These are phyloP conservation scores for Orchesella flavescens DNA, from an alignment of 2,888 invertebrate species.

Conservation along the genomic window DNA sequence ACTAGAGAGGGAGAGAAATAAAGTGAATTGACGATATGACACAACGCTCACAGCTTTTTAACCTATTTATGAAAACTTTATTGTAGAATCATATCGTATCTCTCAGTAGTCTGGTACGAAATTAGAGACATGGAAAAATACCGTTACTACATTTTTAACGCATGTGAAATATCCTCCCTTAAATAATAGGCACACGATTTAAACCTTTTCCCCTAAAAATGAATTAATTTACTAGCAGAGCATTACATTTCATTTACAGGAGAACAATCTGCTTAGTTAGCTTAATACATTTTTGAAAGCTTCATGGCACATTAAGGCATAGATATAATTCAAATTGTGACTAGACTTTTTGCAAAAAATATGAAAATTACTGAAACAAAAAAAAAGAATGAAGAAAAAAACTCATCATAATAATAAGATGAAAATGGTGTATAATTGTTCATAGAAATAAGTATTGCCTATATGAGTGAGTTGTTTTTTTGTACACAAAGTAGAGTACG, in stretches of 20 bases:
- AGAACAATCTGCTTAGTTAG: neutral
- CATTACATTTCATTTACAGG: neutral
- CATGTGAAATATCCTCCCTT: neutral
- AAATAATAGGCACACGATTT: too few relatives aligned
- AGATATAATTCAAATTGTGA: too few relatives aligned
- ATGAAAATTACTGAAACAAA: constrained; percentile 13
- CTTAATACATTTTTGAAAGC: neutral
- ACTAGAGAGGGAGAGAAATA: neutral
- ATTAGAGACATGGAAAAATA: constrained; percentile 28
- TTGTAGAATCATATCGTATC: constrained; percentile 12
- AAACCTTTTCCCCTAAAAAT: constrained; percentile 6
- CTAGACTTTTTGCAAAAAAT: too few relatives aligned
- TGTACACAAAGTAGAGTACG: too few relatives aligned
- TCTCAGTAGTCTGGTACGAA: constrained; percentile 37
- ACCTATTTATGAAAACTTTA: constrained; percentile 56
- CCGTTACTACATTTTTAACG: neutral
- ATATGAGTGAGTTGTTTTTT: neutral
- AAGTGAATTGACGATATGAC: constrained; percentile 55
- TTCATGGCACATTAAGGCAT: too few relatives aligned
- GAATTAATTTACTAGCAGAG: neutral
- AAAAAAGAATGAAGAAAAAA: neutral
- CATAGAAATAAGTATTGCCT: constrained; percentile 1
- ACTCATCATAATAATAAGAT: neutral
- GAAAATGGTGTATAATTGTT: constrained; percentile 25
- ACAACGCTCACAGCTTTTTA: constrained; percentile 57